Evolutionary conservation across 2,113 vertebrate species (phyloP).

Genomic region (Halichoeres trimaculatus): DNA sequence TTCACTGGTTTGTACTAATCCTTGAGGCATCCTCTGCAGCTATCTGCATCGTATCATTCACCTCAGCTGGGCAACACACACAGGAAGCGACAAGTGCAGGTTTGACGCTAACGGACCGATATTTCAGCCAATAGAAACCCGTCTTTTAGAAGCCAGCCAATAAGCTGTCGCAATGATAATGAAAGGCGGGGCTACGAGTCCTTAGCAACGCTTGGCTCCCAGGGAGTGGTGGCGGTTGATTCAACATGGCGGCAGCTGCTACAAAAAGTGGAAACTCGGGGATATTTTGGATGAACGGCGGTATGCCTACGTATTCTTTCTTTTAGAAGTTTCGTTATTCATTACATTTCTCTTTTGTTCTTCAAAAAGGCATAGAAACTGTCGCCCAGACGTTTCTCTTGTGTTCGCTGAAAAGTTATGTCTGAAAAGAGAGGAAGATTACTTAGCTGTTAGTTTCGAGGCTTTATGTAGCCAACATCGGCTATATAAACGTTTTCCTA

Average conservation of each 20-base stretch:
- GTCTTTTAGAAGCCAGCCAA: slow-evolving; percentile 37
- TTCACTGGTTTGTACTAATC: slow-evolving; percentile 1
- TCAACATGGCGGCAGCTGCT: slow-evolving; percentile 92
- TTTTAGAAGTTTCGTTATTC: fast-evolving
- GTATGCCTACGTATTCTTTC: slow-evolving; percentile 81
- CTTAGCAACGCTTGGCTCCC: slow-evolving; percentile 75
- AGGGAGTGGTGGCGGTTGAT: slow-evolving; percentile 94
- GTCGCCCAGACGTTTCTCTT: neutral
- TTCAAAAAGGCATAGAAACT: neutral
- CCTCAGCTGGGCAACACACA: slow-evolving; percentile 16
- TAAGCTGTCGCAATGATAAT: neutral
- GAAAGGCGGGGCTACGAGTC: slow-evolving; percentile 61
- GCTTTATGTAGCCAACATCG: neutral
- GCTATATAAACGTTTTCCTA: neutral
- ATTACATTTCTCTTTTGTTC: neutral
- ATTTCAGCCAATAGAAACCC: slow-evolving; percentile 46
- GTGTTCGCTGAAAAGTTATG: slow-evolving; percentile 3
- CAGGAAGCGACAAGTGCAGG: slow-evolving; percentile 12
- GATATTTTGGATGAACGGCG: slow-evolving; percentile 82
- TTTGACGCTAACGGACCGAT: neutral
- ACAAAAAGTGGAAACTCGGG: slow-evolving; percentile 54
- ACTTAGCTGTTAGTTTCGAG: neutral
- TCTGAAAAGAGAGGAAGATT: slow-evolving; percentile 29
- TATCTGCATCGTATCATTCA: neutral
- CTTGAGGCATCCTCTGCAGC: neutral